Percentiles rank a stretch among this genome's conserved stretches.
These are phyloP conservation scores for Pao palembangensis DNA, from an alignment of 2,113 vertebrate species.

Conservation along the genomic window DNA sequence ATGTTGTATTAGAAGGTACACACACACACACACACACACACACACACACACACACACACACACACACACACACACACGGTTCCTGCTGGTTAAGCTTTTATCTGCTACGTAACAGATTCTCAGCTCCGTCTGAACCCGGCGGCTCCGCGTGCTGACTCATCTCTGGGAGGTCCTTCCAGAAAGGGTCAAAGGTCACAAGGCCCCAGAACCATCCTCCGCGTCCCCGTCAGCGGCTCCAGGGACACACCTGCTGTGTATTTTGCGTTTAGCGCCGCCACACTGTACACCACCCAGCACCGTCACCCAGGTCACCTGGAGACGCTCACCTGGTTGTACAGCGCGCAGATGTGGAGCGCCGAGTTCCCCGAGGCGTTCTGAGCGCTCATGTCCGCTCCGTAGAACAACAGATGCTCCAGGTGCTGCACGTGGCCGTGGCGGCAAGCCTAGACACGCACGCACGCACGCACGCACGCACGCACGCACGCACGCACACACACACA, in stretches of 20 bases:
- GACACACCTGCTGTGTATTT: too few relatives aligned
- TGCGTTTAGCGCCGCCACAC: too few relatives aligned
- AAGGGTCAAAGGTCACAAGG: too few relatives aligned
- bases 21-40: constrained; percentile 9
- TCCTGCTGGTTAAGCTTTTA: too few relatives aligned
- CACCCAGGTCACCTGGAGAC: not conserved
- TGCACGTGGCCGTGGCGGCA: constrained; percentile 83
- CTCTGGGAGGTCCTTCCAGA: too few relatives aligned
- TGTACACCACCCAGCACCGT: too few relatives aligned
- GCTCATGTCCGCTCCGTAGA: constrained; percentile 85
- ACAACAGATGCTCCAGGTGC: constrained; percentile 83
- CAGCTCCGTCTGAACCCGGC: too few relatives aligned
- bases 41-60: not conserved
- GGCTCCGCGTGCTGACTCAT: too few relatives aligned
- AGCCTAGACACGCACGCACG: constrained; percentile 61
- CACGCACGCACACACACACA: constrained; percentile 21
- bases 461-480: constrained; percentile 29
- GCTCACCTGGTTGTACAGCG: constrained; percentile 89
- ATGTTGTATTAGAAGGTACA: constrained; percentile 12
- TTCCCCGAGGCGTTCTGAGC: constrained; percentile 86
- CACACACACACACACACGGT: not conserved
- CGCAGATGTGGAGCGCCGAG: constrained; percentile 85
- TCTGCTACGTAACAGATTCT: too few relatives aligned
- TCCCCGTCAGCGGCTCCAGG: too few relatives aligned
- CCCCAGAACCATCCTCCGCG: too few relatives aligned